Percentiles rank a stretch among this genome's conserved stretches.
phyloP scores from a whole-genome alignment of 2,888 invertebrate species.

The Cosmopolites sordidus region DNA sequence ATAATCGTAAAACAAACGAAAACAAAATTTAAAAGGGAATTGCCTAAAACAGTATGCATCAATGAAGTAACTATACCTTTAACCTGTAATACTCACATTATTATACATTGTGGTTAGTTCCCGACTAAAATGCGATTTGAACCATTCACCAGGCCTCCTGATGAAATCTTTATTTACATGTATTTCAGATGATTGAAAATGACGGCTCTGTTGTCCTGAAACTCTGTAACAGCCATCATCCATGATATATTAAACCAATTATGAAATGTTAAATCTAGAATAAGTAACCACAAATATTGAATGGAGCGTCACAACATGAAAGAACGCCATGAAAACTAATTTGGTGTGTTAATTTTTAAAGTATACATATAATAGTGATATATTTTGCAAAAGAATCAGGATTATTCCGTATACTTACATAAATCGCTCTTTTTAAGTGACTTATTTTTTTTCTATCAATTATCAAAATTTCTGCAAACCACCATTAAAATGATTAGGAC shows the following conservation, averaged over 20 bases:
- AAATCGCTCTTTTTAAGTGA: no score
- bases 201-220: conserved; percentile 2
- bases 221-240: conserved; percentile 15
- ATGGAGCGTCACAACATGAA: not conserved
- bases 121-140: not conserved
- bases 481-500: no score
- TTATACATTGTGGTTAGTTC: conserved; percentile 31
- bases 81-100: conserved; percentile 31
- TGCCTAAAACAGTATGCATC: no score
- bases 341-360: not conserved
- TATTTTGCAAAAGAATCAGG: no score
- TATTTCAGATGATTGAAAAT: conserved; percentile 1
- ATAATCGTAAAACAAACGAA: no score
- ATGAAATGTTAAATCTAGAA: not conserved
- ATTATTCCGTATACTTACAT: no score
- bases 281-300: not conserved
- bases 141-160: conserved; percentile 7
- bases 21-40: no score
- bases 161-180: conserved; percentile 15
- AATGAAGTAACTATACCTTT: not conserved
- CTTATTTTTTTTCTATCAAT: no score
- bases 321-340: not conserved
- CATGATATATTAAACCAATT: conserved; percentile 8
- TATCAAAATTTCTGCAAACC: no score
- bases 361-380: no score